These are phyloP conservation scores for Tiliacea citrago DNA, from an alignment of 2,888 invertebrate species.

Conservation along the genomic window DNA sequence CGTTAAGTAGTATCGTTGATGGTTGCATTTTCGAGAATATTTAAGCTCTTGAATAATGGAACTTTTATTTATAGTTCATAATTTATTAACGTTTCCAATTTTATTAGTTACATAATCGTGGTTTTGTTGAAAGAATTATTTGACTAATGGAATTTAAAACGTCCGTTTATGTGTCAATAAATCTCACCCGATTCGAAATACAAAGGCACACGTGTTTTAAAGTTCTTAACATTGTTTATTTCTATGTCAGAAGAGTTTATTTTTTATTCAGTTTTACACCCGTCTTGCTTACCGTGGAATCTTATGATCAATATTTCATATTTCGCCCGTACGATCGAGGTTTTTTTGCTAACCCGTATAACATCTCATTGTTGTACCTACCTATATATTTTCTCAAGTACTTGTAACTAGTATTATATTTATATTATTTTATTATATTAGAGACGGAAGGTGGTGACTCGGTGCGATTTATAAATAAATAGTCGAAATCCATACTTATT, in stretches of 20 bases:
- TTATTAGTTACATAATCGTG: conserved; percentile 16
- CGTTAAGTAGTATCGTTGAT: conserved; percentile 3
- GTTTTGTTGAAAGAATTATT: conserved; percentile 36
- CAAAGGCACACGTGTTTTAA: conserved; percentile 13
- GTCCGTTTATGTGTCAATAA: conserved; percentile 36
- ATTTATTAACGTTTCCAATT: conserved; percentile 5
- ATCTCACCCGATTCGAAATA: conserved; percentile 21
- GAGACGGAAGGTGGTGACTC: no score
- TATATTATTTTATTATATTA: no score
- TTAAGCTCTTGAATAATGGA: no score
- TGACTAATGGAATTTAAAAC: conserved; percentile 24
- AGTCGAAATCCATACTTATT: neutral
- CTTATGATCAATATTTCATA: conserved; percentile 6
- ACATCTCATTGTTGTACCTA: no score
- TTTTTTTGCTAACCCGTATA: neutral
- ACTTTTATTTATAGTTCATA: conserved; percentile 4
- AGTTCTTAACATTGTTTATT: conserved; percentile 32
- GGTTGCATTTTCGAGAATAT: neutral
- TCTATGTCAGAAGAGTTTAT: conserved; percentile 23
- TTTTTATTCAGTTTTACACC: neutral
- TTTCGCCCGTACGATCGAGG: neutral
- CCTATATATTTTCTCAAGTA: no score
- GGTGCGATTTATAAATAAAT: neutral
- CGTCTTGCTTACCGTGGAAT: no score
- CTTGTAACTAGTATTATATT: no score